phyloP scores from a whole-genome alignment of 2,113 vertebrate species.

The Mus pahari region DNA sequence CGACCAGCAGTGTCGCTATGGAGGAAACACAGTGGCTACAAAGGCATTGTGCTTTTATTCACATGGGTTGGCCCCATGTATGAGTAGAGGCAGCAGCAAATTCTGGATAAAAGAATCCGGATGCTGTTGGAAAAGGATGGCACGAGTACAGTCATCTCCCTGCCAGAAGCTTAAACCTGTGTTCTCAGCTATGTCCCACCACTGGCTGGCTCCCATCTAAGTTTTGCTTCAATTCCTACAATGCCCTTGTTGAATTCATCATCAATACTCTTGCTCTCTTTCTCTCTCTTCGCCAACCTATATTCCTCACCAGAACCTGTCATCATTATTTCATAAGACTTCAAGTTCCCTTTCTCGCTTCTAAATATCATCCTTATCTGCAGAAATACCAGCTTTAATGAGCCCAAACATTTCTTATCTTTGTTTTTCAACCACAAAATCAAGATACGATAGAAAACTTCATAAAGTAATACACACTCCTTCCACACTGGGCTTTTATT shows the following conservation, averaged over 20 bases:
- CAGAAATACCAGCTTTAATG: not conserved
- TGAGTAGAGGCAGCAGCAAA: not conserved
- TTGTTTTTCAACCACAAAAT: not conserved
- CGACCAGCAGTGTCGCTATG: not conserved
- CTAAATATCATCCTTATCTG: not conserved
- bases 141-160: accelerated
- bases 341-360: not conserved
- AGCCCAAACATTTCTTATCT: not conserved
- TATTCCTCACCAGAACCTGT: not conserved
- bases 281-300: too few species aligned
- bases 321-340: not conserved
- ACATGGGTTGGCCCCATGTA: not conserved
- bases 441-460: not conserved
- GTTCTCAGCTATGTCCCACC: accelerated
- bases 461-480: not conserved
- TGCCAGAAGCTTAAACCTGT: not conserved
- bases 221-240: not conserved
- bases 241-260: not conserved
- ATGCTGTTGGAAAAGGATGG: not conserved
- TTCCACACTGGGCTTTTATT: not conserved
- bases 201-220: not conserved
- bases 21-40: not conserved
- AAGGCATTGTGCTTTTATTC: not conserved
- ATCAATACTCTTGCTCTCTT: too few species aligned
- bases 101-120: not conserved